Conservation (phyloP, 2,113 vertebrate species). For the Pristiophorus japonicus region DNA sequence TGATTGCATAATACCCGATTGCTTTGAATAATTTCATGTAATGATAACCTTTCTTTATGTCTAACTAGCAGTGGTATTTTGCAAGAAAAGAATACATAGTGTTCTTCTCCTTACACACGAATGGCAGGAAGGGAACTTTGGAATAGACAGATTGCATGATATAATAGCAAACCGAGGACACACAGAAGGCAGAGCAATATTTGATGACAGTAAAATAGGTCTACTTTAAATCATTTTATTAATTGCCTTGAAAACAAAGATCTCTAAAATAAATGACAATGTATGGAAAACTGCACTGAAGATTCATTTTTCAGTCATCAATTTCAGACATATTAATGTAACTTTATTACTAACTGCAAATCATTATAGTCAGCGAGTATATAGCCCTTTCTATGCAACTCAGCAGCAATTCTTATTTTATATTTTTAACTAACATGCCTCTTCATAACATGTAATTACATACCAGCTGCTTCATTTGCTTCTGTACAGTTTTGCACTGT, state of each 20-base stretch:
- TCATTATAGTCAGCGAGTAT: conserved; percentile 56
- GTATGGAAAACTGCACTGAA: background rate
- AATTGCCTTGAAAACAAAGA: background rate
- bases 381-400: conserved; percentile 54
- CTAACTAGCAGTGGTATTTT: background rate
- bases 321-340: conserved; percentile 38
- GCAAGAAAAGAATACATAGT: background rate
- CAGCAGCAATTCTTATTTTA: conserved; percentile 54
- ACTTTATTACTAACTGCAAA: conserved; percentile 54
- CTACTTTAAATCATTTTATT: background rate
- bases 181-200: background rate
- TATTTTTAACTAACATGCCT: conserved; percentile 56
- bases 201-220: background rate
- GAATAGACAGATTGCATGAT: background rate
- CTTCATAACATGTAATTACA: conserved; percentile 61
- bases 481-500: conserved; percentile 50
- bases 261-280: background rate
- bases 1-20: background rate
- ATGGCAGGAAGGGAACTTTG: background rate
- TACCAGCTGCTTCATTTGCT: conserved; percentile 68
- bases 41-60: background rate
- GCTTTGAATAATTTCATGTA: background rate
- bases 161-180: background rate
- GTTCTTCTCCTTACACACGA: background rate
- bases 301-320: background rate